Evolutionary conservation across 2,113 vertebrate species (phyloP).

Genomic region (Oenanthe oenanthe): DNA sequence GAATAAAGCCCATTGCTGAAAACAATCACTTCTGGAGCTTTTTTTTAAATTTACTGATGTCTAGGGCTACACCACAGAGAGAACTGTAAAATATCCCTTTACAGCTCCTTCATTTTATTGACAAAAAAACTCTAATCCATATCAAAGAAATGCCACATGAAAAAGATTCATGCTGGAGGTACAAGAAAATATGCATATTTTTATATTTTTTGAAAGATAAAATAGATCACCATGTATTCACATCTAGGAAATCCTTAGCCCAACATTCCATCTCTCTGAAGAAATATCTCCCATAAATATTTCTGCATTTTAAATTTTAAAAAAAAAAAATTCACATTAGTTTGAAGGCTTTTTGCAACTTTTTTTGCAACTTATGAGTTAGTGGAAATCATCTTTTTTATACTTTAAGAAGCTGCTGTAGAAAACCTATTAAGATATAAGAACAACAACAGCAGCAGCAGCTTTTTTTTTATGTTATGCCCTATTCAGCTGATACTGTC

Average conservation of each 20-base stretch:
- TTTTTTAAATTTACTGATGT: conserved; percentile 20
- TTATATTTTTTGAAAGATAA: not conserved
- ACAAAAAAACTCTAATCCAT: not conserved
- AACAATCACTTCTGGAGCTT: conserved; percentile 9
- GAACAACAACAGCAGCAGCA: conserved; percentile 41
- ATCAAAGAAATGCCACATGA: not conserved
- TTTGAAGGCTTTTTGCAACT: not conserved
- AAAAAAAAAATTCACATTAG: not conserved
- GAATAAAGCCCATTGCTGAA: not conserved
- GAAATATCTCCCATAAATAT: conserved; percentile 6
- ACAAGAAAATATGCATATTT: not conserved
- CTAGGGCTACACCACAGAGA: not conserved
- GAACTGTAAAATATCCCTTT: conserved; percentile 28
- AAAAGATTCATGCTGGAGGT: not conserved
- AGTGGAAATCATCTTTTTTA: not conserved
- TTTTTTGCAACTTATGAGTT: not conserved
- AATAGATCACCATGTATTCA: not conserved
- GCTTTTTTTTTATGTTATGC: conserved; percentile 72
- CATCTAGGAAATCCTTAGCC: not conserved
- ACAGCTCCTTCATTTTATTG: not conserved
- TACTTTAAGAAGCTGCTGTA: not conserved
- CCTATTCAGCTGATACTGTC: conserved; percentile 89
- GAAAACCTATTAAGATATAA: not conserved
- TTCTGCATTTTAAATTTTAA: not conserved
- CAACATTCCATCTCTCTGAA: not conserved